These are phyloP conservation scores for Molossus alvarezi DNA, from an alignment of 2,797 vertebrate species.

Conservation along the genomic window DNA sequence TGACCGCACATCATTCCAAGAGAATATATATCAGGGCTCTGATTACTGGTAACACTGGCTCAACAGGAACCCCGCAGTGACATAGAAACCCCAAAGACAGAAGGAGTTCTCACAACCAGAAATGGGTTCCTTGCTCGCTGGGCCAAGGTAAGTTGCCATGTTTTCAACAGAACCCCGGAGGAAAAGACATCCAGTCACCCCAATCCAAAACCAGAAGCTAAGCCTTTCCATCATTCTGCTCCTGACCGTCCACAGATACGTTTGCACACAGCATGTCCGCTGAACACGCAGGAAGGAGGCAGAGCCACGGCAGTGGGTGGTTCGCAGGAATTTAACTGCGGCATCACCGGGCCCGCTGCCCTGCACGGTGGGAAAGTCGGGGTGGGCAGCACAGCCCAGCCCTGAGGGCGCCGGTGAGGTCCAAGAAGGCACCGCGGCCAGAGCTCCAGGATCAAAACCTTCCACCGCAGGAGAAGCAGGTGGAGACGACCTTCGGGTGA, in stretches of 20 bases:
- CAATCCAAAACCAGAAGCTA: conserved; percentile 42
- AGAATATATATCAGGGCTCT: background rate
- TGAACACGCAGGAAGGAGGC: conserved; percentile 61
- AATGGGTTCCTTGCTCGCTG: background rate
- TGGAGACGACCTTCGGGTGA: conserved; percentile 69
- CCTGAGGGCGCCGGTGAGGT: conserved; percentile 68
- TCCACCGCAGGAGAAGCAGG: conserved; percentile 40
- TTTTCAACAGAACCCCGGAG: conserved; percentile 63
- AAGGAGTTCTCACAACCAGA: conserved; percentile 4
- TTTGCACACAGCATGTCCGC: background rate
- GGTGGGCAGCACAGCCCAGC: background rate
- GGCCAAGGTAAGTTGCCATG: conserved; percentile 1
- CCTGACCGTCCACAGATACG: conserved; percentile 30
- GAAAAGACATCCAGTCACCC: conserved; percentile 34
- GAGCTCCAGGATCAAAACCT: conserved; percentile 48
- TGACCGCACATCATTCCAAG: background rate
- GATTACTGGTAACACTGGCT: background rate
- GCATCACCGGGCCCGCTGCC: background rate
- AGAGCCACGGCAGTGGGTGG: background rate
- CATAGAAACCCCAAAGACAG: background rate
- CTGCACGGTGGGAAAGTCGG: conserved; percentile 30
- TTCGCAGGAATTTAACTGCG: background rate
- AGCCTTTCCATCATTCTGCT: background rate
- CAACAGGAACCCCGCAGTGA: background rate
- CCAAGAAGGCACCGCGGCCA: conserved; percentile 71